Base-by-base conservation (phyloP, 2,888 invertebrate species). In the Argynnis bischoffii region DNA sequence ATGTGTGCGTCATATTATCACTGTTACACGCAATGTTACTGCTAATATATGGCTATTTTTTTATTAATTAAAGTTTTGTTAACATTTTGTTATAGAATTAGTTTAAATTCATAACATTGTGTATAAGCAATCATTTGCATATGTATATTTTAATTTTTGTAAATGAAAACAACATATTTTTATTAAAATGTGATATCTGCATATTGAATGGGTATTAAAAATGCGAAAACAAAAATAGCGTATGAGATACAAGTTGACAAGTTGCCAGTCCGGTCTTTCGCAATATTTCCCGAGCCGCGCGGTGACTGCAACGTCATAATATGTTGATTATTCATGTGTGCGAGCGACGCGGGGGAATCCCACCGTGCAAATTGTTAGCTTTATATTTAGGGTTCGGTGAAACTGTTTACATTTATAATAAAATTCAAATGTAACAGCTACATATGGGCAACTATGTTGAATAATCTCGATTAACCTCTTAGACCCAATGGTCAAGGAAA, bases 331-430 rank as follows among this genome's bases (percentile, higher is more conserved):
- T 59, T 66, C 50, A 66, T 63, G 72, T 73, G 73, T 65, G 77
- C 57, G 72, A 14, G 54, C 66, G 54, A 76, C 79, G 81, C 78
- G 78, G 89, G 84, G 91, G 81, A 89, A 82, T 88, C 91, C 91
- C 91, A 67, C 72, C 74, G 83, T 75, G 90, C 79, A 82, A 78
- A 81, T 76, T 72, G 73, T 70, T 71, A 66, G 63, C 54, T 66
- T 59, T 73, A 74, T 74, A 69, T 73, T 73, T 73, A 75, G 69
- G 70, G 57, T 67, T 71, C 69, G 65, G 11, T 16, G 71, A 71
- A 71, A 41, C 41, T 51, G 26, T 46, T 26, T 64, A 46, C 46
- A 13, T 48, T 60, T 56, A 41, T 31, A 48, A 47, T 18, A 26
- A 57, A 21, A 50, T 50, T 48, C 35, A 35, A 35, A 35, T 18